Base-by-base conservation (phyloP, 2,888 invertebrate genomes). In the Papilio demoleus region DNA sequence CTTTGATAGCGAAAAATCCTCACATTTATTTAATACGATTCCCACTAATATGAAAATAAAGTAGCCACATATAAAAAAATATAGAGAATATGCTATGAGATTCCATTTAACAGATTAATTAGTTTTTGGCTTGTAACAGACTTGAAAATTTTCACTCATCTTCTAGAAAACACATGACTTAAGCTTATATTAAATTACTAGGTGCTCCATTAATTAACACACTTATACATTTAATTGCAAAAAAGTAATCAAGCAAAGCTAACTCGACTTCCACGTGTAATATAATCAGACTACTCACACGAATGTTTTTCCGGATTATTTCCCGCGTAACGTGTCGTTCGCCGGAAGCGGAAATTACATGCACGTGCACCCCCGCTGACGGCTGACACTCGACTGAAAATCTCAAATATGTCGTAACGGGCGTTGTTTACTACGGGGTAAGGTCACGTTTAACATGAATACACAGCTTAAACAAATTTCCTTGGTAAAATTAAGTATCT, bases 391-490 rank as follows among this genome's bases (percentile, higher is more conserved):
- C 56, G 40, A 67, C 67, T 67, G 67, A 67, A 62, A 67, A 45
- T 45, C 42, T 45, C 9, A 45, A 45, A 45, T 63, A 56, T 34
- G 22, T 56, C 42, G 56, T 14, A 53, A 27, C 61, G 40, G 24
- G n/a, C 56, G 56, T 56, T 67, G 62, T 67, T 67, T 67, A 67
- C 62, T 56, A 67, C 60, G 22, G 27, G 34, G 45, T 42, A 38
- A 56, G 65, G 31, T 62, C 62, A 31, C 47, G 17, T 62, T 36
- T 53, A 53, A 62, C 8, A 22, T 27, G 42, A 53, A 67, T 62
- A 62, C 56, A 45, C 62, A 34, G 9, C 24, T 34, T 56, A 56
- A 62, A 17, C 11, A 56, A 42, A 22, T 40, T 38, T 27, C 40
- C 19, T 67, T 22, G 34, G 56, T 42, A 27, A 34, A 60, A 53